These are phyloP conservation scores for Melitaea athalia DNA, from an alignment of 2,888 invertebrate species.

Conservation along the genomic window DNA sequence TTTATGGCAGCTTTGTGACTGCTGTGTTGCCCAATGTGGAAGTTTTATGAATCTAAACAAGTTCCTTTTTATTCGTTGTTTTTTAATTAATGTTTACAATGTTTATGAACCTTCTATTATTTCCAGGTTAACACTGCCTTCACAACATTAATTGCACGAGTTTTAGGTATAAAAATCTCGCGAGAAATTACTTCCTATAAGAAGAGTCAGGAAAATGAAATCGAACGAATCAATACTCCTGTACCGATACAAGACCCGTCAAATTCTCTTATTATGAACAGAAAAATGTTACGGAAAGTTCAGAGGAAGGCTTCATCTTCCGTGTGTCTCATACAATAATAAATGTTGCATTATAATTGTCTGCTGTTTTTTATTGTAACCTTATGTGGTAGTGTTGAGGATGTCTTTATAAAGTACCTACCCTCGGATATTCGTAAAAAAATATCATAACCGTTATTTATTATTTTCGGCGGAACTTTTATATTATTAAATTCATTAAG, in stretches of 20 bases:
- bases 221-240: slow-evolving; percentile 40
- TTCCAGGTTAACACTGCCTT: slow-evolving; percentile 85
- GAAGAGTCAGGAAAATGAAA: slow-evolving; percentile 45
- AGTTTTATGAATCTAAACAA: too few relatives aligned
- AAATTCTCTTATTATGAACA: slow-evolving; percentile 70
- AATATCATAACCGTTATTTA: too few relatives aligned
- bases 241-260: slow-evolving; percentile 45
- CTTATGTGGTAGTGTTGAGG: neutral
- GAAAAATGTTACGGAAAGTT: slow-evolving; percentile 65
- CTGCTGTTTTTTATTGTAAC: neutral
- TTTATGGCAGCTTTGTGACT: too few relatives aligned
- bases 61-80: too few relatives aligned
- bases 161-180: slow-evolving; percentile 56
- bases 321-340: slow-evolving; percentile 80
- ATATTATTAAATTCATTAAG: too few relatives aligned
- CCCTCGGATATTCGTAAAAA: too few relatives aligned
- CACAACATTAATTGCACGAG: slow-evolving; percentile 83
- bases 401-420: too few relatives aligned
- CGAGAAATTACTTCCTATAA: slow-evolving; percentile 46
- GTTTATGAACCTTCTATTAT: slow-evolving; percentile 14
- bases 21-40: too few relatives aligned
- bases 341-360: neutral
- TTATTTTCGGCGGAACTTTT: too few relatives aligned
- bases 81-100: too few relatives aligned
- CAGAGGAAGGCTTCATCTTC: slow-evolving; percentile 72